Conservation (phyloP, 1,140 invertebrate species). For the Neuroterus valhalla region DNA sequence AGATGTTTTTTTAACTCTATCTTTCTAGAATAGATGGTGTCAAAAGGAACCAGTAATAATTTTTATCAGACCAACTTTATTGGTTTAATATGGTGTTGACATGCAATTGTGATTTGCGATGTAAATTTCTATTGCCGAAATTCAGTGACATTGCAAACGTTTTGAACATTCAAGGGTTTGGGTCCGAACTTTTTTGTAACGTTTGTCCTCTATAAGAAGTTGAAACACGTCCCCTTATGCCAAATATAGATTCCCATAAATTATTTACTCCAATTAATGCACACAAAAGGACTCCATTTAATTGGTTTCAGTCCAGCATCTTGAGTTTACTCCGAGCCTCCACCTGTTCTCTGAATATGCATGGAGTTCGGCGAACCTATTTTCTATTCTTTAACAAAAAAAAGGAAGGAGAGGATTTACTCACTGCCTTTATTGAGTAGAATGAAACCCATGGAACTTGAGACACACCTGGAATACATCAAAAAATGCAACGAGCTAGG, state of each 20-base stretch:
- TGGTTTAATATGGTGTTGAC: too few relatives aligned
- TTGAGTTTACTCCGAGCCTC: background rate
- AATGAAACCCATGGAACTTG: background rate
- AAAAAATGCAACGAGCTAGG: background rate
- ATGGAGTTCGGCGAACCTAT: background rate
- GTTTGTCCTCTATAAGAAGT: background rate
- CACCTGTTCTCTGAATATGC: constrained; percentile 16
- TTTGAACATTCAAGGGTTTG: too few relatives aligned
- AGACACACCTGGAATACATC: background rate
- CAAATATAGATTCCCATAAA: constrained; percentile 21
- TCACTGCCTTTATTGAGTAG: background rate
- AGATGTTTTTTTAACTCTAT: too few relatives aligned
- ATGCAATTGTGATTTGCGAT: too few relatives aligned
- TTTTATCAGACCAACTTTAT: too few relatives aligned
- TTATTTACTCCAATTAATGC: constrained; percentile 21
- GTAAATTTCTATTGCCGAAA: too few relatives aligned
- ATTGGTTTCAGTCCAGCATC: background rate
- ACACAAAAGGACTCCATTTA: background rate
- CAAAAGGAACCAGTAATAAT: too few relatives aligned
- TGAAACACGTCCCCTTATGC: background rate
- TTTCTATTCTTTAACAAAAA: background rate
- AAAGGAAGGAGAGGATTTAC: background rate
- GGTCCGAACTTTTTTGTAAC: background rate
- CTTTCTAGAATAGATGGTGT: too few relatives aligned
- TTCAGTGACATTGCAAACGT: too few relatives aligned